Base-by-base conservation (phyloP, 2,888 invertebrate genomes). In the Euproctis similis region DNA sequence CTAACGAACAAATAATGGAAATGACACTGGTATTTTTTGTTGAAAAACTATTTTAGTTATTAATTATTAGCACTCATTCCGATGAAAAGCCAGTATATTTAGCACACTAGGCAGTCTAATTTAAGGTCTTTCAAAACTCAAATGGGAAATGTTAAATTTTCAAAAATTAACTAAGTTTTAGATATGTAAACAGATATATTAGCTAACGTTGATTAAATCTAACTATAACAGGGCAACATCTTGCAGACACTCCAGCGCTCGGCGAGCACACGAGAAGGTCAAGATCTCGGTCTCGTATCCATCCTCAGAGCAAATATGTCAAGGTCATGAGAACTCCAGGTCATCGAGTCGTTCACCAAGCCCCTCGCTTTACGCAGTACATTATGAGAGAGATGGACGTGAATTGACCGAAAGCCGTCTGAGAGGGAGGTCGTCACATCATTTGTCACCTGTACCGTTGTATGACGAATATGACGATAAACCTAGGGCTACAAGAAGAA, bases 231-330 rank as follows among this genome's bases (percentile, higher is more conserved):
- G 34, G 34, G 30, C 34, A 20, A 12, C 22, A 24, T 36, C 28
- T 66, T 84, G 53, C 55, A 88, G 88, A 45, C 88, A 87, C 42
- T 85, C 88, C 5, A 89, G 90, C 23, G 87, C 88, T 8, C 77
- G 89, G 8, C 67, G 87, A 26, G 86, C 88, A 8, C 91, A 91
- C 59, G 94, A 94, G 47, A 91, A 91, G 62, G 91, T 94, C 42
- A 94, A 94, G 70, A 94, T 94, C 55, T 93, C 93, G 37, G 93
- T 94, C 1, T 93, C 93, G 12, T 94, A 93, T 66, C 93, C 94
- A 2, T 93, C 93, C 28, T 91, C 88, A 34, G 93, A 94, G 51
- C 91, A 91, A 51, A 87, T 89, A 21, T 85, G 85, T 34, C 61
- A 74, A 6, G 63, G 67, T 0, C 65, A 72, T 20, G 81, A 82